Evolutionary conservation across 2,797 vertebrate genomes (phyloP).

Genomic region (Heliangelus exortis): DNA sequence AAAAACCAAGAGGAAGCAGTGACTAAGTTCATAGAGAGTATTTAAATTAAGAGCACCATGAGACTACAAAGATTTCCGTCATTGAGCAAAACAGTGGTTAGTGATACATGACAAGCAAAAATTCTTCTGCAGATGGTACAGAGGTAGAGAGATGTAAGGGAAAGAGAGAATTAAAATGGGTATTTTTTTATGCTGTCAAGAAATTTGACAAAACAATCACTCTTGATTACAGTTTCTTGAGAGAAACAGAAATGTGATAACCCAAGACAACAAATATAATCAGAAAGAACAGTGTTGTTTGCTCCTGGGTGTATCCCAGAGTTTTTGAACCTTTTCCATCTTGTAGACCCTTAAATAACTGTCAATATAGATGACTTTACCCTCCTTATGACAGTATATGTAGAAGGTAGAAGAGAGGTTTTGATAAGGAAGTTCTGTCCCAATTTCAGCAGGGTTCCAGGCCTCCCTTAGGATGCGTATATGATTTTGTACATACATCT

Average conservation of each 20-base stretch:
- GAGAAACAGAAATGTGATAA: neutral
- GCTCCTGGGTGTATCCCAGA: neutral
- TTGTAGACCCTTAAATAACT: neutral
- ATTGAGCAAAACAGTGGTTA: constrained; percentile 45
- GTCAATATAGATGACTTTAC: neutral
- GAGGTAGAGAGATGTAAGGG: neutral
- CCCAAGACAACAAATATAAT: neutral
- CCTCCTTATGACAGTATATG: neutral
- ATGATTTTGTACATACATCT: neutral
- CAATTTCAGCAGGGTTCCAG: neutral
- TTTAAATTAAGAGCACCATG: constrained; percentile 43
- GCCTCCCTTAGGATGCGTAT: neutral
- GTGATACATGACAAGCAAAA: constrained; percentile 2
- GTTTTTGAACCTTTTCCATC: neutral
- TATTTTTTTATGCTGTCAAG: constrained; percentile 16
- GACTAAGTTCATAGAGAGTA: constrained; percentile 42
- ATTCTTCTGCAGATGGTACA: constrained; percentile 37
- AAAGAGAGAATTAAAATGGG: constrained; percentile 35
- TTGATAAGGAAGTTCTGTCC: neutral
- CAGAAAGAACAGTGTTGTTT: neutral
- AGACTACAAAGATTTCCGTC: constrained; percentile 25
- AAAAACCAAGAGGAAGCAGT: constrained; percentile 35
- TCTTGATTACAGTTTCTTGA: constrained; percentile 1
- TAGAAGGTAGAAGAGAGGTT: neutral
- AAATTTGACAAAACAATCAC: constrained; percentile 52